A percentile compares a stretch with the other conserved stretches of the same genome.
These are phyloP conservation scores for Pogonomyrmex californicus DNA, from an alignment of 1,140 invertebrate genomes.

Conservation along the genomic window DNA sequence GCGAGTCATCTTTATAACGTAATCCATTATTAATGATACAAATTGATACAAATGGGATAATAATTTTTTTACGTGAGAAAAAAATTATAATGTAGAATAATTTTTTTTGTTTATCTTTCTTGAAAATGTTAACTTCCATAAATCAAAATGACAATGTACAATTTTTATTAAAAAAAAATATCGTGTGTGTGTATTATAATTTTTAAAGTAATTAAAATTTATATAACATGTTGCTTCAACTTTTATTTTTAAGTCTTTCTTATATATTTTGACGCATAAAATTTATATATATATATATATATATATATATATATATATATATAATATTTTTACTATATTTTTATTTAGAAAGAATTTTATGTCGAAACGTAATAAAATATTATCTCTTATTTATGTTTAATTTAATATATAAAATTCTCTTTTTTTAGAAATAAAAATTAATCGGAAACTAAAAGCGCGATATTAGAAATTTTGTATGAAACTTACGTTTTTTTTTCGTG, in stretches of 20 bases:
- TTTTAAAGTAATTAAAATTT: neutral
- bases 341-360: neutral
- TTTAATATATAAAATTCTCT: neutral
- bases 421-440: slow-evolving; percentile 1
- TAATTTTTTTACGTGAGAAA: neutral
- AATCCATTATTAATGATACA: neutral
- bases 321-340: neutral
- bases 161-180: neutral
- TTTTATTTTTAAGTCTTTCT: neutral
- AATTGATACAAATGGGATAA: neutral
- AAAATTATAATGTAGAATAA: neutral
- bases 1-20: neutral
- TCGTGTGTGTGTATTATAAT: neutral
- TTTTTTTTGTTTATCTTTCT: neutral
- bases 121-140: neutral
- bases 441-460: neutral
- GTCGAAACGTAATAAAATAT: neutral
- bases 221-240: neutral
- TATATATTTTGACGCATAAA: neutral
- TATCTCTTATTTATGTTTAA: neutral
- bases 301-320: too few species aligned
- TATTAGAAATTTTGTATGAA: neutral
- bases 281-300: too few species aligned
- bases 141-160: neutral
- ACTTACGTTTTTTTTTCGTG: neutral